Evolutionary conservation across 2,888 invertebrate genomes (phyloP).

Genomic region (Athalia rosae): DNA sequence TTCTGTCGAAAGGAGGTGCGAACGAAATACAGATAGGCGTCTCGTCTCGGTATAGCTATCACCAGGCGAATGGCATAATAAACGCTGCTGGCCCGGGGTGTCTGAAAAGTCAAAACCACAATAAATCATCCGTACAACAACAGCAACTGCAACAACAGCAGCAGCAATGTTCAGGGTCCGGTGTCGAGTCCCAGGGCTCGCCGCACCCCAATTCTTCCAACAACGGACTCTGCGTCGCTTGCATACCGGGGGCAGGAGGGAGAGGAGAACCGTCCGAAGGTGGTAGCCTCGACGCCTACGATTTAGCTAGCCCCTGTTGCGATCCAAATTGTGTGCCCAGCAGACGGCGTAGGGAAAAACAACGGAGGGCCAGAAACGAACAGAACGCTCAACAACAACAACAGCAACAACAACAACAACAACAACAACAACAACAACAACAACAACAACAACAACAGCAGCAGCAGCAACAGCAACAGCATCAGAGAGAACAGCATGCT

Average conservation of each 20-base stretch:
- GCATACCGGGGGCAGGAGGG: constrained; percentile 68
- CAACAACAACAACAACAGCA: constrained; percentile 59
- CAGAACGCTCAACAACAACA: constrained; percentile 60
- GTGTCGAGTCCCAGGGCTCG: constrained; percentile 44
- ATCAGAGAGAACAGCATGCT: constrained; percentile 57
- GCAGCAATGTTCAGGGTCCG: constrained; percentile 38
- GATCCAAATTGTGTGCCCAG: constrained; percentile 90
- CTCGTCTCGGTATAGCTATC: constrained; percentile 70
- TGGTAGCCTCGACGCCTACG: constrained; percentile 89
- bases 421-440: constrained; percentile 54
- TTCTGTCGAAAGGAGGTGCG: constrained; percentile 77
- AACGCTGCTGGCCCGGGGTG: constrained; percentile 50
- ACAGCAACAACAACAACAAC: constrained; percentile 45
- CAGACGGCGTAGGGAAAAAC: constrained; percentile 76
- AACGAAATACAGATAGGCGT: constrained; percentile 39
- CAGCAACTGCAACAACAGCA: constrained; percentile 25
- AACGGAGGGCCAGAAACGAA: constrained; percentile 72
- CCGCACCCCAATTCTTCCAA: constrained; percentile 54
- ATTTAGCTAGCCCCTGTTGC: constrained; percentile 90
- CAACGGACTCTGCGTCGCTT: constrained; percentile 69
- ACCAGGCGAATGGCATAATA: constrained; percentile 71
- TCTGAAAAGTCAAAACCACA: constrained; percentile 50
- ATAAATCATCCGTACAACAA: constrained; percentile 35
- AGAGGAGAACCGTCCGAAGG: constrained; percentile 76
- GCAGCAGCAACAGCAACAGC: constrained; percentile 57